Evolutionary conservation across 1,140 invertebrate genomes (phyloP), one percentile per base, ranked within the genome.

Genomic region (Cataglyphis hispanica): DNA sequence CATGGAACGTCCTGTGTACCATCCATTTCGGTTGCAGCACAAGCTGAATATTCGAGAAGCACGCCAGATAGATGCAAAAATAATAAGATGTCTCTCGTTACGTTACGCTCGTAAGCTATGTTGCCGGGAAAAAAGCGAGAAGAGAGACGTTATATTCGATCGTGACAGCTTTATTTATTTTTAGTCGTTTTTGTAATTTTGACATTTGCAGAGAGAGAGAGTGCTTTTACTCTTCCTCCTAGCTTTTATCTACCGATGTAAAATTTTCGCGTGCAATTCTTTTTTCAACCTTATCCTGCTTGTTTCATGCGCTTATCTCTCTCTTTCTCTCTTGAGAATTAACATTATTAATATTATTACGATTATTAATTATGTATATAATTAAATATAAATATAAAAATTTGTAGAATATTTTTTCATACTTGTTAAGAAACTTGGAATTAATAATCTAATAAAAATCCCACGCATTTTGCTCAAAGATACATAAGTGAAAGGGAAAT

Each of bases 71-170:
- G 37, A 74, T 83, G 56, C 31, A 83, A 83, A 83, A 83, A n/a
- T 83, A 83, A 74, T 83, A 74, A 74, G 67, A 25, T 37, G 13
- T 83, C 40, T 83, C 53, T 83, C 53, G 67, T 58, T 72, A 37
- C 53, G 77, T 67, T 19, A 13, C 11, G 27, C n/a, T n/a, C 1
- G 2, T 53, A 22, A 80, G 56, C 61, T 56, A 81, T 37, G 19
- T 80, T 27, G 5, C 2, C 37, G 37, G 37, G 10, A 8, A 19
- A 70, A 58, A 81, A 43, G 25, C 16, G 25, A 60, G n/a, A 43
- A 11, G n/a, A 60, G 22, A 0, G 3, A 74, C 19, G 27, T 74
- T 72, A 19, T 19, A 13, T 8, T n/a, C 1, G 22, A 56, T 43
- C 13, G 13, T 50, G 11, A 22, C 34, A 67, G 34, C 46, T 43